phyloP scores from a whole-genome alignment of 1,140 invertebrate species.

The Reticulitermes speratus region DNA sequence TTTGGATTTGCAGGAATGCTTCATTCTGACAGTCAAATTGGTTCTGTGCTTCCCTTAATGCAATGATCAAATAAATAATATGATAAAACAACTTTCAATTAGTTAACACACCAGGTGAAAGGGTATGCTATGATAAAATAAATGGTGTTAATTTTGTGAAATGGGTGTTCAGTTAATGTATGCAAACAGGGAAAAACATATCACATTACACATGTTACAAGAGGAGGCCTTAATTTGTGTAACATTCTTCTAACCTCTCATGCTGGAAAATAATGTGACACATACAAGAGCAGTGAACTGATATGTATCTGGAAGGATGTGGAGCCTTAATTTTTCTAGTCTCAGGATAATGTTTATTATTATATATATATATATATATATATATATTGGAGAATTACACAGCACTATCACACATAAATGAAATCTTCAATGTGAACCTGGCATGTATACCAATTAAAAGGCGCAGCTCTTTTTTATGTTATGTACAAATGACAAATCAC shows the following conservation, averaged over 20 bases:
- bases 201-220: background rate
- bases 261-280: too few relatives aligned
- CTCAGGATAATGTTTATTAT: background rate
- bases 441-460: conserved; percentile 2
- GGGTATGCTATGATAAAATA: too few relatives aligned
- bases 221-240: background rate
- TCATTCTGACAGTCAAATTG: conserved; percentile 22
- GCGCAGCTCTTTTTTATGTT: background rate
- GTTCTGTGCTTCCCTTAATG: conserved; percentile 3
- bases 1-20: conserved; percentile 33
- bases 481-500: background rate
- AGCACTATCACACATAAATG: too few relatives aligned
- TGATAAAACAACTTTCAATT: conserved; percentile 3
- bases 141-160: too few relatives aligned
- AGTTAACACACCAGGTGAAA: background rate
- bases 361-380: background rate
- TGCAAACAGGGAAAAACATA: background rate
- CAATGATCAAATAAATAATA: background rate
- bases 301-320: background rate
- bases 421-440: background rate
- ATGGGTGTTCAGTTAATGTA: background rate
- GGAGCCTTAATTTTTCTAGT: background rate
- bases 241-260: too few relatives aligned
- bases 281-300: too few relatives aligned
- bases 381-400: background rate